Base-by-base conservation (phyloP, 1,140 invertebrate genomes). In the Neuroterus valhalla region DNA sequence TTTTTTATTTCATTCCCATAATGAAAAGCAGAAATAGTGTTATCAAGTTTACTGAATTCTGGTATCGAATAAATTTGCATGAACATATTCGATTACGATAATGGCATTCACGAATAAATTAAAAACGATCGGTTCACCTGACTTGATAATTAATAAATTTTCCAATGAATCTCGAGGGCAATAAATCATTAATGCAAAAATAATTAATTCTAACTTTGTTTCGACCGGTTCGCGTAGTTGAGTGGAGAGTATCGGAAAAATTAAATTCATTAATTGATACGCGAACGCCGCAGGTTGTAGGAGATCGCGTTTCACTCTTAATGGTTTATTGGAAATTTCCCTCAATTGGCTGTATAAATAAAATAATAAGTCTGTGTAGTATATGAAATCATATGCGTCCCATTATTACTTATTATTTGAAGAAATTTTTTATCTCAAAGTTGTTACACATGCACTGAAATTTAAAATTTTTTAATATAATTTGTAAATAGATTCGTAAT, bases 151-250 rank as follows among this genome's bases (percentile, higher is more conserved):
- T 78, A 76, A 73, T 78, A 78, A 80, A 77, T 76, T 74, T 75
- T 78, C 73, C 76, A 72, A 80, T 78, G 78, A 75, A 75, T 70
- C 50, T 74, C 44, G 45, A 43, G 66, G 69, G 73, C 73, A 78
- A 75, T 80, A 71, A 80, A 80, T 80, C 68, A 78, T 78, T 68
- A 73, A 46, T 44, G 31, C 38, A 31, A 23, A 23, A 14, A 10
- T 79, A 79, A 79, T 75, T 48, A 79, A 79, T 71, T 79, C 75
- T 42, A 79, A 77, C 76, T 75, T 48, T 62, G 52, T 75, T 77
- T 52, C 69, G 42, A 66, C 19, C 5, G 43, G 66, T 79, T 76
- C n/a, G 46, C 11, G n/a, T n/a, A 38, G 31, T 62, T 45, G 66
- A 44, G 66, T 46, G 68, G 46, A 23, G 50, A 42, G 52, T 38